Base-by-base conservation (phyloP, 64 coral and sea anemone genomes). In the Porites lutea region DNA sequence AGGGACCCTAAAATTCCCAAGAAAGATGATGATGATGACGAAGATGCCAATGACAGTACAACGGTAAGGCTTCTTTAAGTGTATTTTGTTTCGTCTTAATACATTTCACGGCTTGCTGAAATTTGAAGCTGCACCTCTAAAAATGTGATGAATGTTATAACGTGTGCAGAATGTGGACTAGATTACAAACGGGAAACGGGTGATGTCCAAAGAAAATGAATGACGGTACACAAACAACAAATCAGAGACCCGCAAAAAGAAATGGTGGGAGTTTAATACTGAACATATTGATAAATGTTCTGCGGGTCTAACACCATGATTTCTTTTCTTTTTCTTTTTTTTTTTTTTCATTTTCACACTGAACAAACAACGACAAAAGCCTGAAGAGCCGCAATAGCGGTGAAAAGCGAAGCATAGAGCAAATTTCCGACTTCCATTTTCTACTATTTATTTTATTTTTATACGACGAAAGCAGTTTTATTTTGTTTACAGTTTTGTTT, bases 171-270 rank as follows among this genome's bases (percentile, higher is more conserved):
- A 47, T 12, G 44, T 75, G 44, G 44, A 75, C 44, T 13, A 47
- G 16, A 75, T 48, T 44, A 75, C 16, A 45, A 47, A 75, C 5
- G 44, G 47, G 46, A 37, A 47, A 47, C 72, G 72, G 72, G 83
- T 71, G 83, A 69, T 71, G 65, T 87, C 83, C 48, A 60, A 59
- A 87, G 65, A 87, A 52, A 72, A 49, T 72, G 83, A 87, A 7
- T 87, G 49, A 87, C 64, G 60, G 83, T 72, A 52, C 83, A 87
- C 51, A 87, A 87, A 87, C 65, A 87, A 37, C n/a, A n/a, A 87
- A 87, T 87, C 59, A 87, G 46, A 87, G 64, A 68, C 52, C 83
- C 65, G 51, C 83, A 71, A 65, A 87, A 23, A 87, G 14, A 45
- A 60, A 87, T 87, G 83, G 16, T 71, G 65, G 66, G 83, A 87